These are phyloP conservation scores for Drosophila eohydei DNA, from an alignment of 2,888 invertebrate genomes.

Conservation along the genomic window DNA sequence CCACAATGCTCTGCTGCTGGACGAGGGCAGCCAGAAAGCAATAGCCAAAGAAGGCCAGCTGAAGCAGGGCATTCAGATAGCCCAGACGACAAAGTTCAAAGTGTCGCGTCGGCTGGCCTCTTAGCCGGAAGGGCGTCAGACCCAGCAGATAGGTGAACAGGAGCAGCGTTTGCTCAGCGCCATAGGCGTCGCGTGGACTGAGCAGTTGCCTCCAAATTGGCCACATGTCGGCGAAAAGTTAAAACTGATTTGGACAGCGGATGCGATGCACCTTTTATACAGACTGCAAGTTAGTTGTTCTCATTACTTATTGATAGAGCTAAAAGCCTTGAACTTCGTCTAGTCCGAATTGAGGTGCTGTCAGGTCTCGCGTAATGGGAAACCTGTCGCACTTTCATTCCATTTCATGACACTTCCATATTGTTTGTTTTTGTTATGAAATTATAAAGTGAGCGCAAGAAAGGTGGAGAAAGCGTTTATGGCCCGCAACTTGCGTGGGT, in stretches of 20 bases:
- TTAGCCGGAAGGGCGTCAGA: constrained; percentile 81
- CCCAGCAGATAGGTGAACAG: constrained; percentile 81
- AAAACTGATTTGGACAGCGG: constrained; percentile 27
- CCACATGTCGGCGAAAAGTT: constrained; percentile 35
- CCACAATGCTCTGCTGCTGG: constrained; percentile 82
- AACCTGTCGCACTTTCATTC: constrained; percentile 34
- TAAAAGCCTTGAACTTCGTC: constrained; percentile 43
- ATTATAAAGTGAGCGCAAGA: constrained; percentile 40
- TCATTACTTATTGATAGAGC: constrained; percentile 36
- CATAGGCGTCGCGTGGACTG: constrained; percentile 81
- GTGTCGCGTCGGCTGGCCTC: constrained; percentile 54
- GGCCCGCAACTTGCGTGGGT: constrained; percentile 13
- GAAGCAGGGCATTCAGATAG: constrained; percentile 76
- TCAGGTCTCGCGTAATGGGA: constrained; percentile 27
- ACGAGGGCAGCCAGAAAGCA: constrained; percentile 81
- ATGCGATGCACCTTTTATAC: constrained; percentile 56
- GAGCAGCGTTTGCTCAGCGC: constrained; percentile 79
- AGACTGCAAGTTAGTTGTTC: background rate
- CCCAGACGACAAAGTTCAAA: constrained; percentile 75
- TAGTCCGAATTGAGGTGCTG: constrained; percentile 19
- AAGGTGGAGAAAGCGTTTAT: constrained; percentile 8
- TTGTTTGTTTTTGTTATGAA: constrained; percentile 43
- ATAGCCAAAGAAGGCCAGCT: constrained; percentile 80
- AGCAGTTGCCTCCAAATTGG: constrained; percentile 66
- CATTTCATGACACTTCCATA: constrained; percentile 50